Base-by-base conservation (phyloP, 2,888 invertebrate species). In the Drosophila diplacantha region DNA sequence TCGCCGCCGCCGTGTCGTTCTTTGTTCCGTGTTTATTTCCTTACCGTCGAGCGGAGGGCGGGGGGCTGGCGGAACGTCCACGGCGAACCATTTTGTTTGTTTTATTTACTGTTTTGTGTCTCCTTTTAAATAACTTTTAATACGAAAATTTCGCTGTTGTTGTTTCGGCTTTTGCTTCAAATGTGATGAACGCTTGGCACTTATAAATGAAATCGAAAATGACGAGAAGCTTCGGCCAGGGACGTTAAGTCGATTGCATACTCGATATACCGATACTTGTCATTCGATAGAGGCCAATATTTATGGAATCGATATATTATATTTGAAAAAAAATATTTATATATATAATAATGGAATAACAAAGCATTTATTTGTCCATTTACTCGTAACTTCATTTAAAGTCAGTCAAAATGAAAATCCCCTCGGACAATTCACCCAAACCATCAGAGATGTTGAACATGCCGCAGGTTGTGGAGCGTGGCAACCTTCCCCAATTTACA, bases 1-100 rank as follows among this genome's bases (percentile, higher is more conserved):
- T 38, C 12, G 29, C 8, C 8, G 16, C 35, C n/a, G 22, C 8
- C 6, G 46, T 26, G 38, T 22, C 7, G 31, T 20, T n/a, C 22
- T 70, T 60, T 57, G 59, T 52, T 38, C 62, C 59, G 8, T 29
- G 31, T 39, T 49, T 49, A 22, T 24, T 24, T 29, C 77, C 73
- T 89, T 90, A 92, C 92, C 92, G 90, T 86, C 92, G 90, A 50
- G 90, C 89, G 39, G 92, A 90, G 76, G 92, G 92, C 62, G 93
- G 92, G 65, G 93, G 93, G 86, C 92, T 92, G 61, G 92, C 91
- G 74, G 93, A 91, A 87, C 93, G 90, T 90, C 93, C 93, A 87
- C 94, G 91, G 88, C 94, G 91, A 87, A 93, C 93, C 93, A 94
- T 94, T 84, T 89, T 70, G 54, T 59, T 67, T 63, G 16, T 57